Conservation (phyloP, 2,888 invertebrate species). For the Pomacea canaliculata region DNA sequence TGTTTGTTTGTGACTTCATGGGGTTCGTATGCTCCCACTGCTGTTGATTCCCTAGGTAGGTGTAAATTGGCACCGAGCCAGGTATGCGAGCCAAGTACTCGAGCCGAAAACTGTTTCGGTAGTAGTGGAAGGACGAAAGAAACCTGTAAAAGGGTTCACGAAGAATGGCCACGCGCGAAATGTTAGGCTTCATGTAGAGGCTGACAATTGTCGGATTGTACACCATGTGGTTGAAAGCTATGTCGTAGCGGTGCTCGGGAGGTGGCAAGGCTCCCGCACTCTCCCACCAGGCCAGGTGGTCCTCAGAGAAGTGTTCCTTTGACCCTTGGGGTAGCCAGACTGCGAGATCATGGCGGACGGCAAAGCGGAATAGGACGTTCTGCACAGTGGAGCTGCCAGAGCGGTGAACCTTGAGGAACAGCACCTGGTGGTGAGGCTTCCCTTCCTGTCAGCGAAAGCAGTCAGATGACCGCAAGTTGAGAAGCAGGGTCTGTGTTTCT, state of each 20-base stretch:
- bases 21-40: conserved; percentile 39
- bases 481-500: too few species aligned
- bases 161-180: conserved; percentile 43
- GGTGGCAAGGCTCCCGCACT: conserved; percentile 37
- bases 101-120: conserved; percentile 33
- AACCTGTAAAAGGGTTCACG: conserved; percentile 47
- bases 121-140: conserved; percentile 40
- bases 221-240: conserved; percentile 51
- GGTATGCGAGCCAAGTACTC: conserved; percentile 34
- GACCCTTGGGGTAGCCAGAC: conserved; percentile 35
- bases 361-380: conserved; percentile 42
- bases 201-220: conserved; percentile 38
- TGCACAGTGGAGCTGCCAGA: conserved; percentile 47
- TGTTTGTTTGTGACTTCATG: conserved; percentile 36
- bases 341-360: conserved; percentile 37
- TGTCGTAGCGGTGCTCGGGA: conserved; percentile 37
- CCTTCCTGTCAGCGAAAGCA: too few species aligned
- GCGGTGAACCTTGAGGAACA: conserved; percentile 47
- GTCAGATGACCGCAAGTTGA: too few species aligned
- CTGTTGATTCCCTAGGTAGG: conserved; percentile 38
- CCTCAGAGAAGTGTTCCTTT: background rate
- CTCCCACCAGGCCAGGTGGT: conserved; percentile 20
- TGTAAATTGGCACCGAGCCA: conserved; percentile 30
- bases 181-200: conserved; percentile 39
- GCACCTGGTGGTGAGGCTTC: conserved; percentile 33